Evolutionary conservation across 1,140 invertebrate genomes (phyloP), one percentile per base, ranked within the genome.

Genomic region (Trichonephila inaurata): DNA sequence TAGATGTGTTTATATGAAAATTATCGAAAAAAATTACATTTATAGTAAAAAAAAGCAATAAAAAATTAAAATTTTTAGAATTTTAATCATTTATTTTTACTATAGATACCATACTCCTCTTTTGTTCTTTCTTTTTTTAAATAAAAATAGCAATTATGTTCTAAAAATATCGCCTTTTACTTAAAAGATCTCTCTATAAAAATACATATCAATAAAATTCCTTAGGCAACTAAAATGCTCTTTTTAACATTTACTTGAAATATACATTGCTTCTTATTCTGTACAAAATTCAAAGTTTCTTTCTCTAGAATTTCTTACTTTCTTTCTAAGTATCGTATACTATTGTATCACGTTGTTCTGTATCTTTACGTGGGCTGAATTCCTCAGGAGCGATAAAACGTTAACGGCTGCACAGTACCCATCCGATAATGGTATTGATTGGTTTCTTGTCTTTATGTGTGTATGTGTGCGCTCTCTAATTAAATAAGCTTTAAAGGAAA

Each of bases 401-500:
- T 16, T 77, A 40, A 28, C 72, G 28, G 72, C 72, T 33, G 72
- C 5, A 77, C 28, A 77, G 33, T 33, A 40, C 72, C 28, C 72
- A 33, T 77, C 14, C 72, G 28, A 40, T 77, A 77, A 28, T 19
- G 72, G 16, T 33, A 77, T 77, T 77, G 72, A 77, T 77, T 77
- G 72, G 72, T 77, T 77, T 28, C 28, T 77, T 77, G 72, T 28
- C 72, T 28, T 77, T 28, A 40, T 40, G 33, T 40, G 33, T 40
- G 4, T 40, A 4, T 40, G 33, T 40, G 33, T 77, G 28, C 7
- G 18, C 28, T 77, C 72, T n/a, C 72, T 77, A 77, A 77, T 77
- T 77, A 77, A 77, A 77, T 77, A 77, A 77, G 72, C 72, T 77
- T 77, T 77, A 77, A 77, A 77, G 33, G 72, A 77, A 77, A 77